Base-by-base conservation (phyloP, 2,113 vertebrate species). In the Bostrychus sinensis region DNA sequence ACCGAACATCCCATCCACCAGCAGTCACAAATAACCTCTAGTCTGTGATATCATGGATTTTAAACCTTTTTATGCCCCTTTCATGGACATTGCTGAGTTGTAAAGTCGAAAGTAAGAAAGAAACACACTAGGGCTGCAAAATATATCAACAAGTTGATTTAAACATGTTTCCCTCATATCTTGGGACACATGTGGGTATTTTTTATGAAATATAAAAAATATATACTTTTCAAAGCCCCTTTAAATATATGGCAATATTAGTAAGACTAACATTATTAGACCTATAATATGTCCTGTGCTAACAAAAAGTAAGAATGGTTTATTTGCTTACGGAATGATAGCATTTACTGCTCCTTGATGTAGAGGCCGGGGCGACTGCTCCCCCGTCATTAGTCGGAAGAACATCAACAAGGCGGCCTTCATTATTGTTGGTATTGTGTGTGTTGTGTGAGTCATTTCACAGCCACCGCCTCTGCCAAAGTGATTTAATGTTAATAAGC, bases 401-500 rank as follows among this genome's bases (percentile, higher is more conserved):
- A 69, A 62, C 72, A 65, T 78, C 65, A 80, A 84, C 83, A 86
- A 61, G 68, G 32, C 34, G 72, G 72, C 32, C 56, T 62, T 88
- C 81, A 90, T 87, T 82, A 75, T 76, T 80, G 78, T 61, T 72
- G 74, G 56, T 75, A 72, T 78, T 85, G 71, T 80, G 61, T 74
- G 43, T 30, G 45, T 32, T 32, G 22, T 38, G 43, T 85, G 78
- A 84, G 71, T 81, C 74, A 86, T 85, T 84, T 82, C 70, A 72
- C 53, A 17, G 57, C 81, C 84, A 77, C 81, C 77, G 79, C 82
- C 86, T 83, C 81, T 20, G 43, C 66, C 50, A 43, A 58, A 26
- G 67, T 66, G 75, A 84, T 81, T 81, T 86, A 70, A 83, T 83
- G 76, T 70, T 80, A 82, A 80, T 84, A 80, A 85, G 79, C 65